phyloP scores from a whole-genome alignment of 2,797 vertebrate genomes.

The Iguana delicatissima region DNA sequence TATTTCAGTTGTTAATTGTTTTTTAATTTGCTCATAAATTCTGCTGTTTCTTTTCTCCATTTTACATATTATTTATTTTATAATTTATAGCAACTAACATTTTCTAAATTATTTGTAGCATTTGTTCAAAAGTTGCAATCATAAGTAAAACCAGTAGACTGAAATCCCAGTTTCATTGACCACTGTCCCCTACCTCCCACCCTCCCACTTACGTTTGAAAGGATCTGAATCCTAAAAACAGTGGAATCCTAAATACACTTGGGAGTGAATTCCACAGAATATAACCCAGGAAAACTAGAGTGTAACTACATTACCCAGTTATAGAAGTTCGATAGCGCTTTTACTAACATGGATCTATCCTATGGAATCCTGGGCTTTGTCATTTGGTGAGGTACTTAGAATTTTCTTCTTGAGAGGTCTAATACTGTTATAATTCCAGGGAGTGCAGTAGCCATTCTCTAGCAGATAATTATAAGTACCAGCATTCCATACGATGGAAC shows the following conservation, averaged over 20 bases:
- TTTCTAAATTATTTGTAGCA: not conserved
- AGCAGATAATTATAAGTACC: too few relatives aligned
- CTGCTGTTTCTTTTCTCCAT: not conserved
- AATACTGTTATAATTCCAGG: too few relatives aligned
- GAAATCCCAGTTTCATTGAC: not conserved
- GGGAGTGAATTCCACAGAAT: not conserved
- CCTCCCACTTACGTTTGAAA: not conserved
- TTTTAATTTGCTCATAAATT: slow-evolving; percentile 28
- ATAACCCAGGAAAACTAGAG: not conserved
- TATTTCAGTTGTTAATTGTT: not conserved
- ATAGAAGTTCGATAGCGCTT: not conserved
- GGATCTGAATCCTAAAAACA: not conserved
- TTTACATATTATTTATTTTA: too few relatives aligned
- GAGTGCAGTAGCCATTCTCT: too few relatives aligned
- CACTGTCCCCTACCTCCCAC: not conserved
- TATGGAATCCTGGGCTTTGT: not conserved
- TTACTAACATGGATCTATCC: not conserved
- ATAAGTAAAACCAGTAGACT: not conserved
- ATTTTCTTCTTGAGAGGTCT: too few relatives aligned
- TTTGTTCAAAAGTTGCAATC: not conserved
- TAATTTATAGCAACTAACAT: not conserved
- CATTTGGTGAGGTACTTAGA: not conserved
- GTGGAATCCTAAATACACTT: not conserved
- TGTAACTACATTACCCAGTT: not conserved
- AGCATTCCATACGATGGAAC: too few relatives aligned